These are phyloP conservation scores for Dasypogon diadema DNA, from an alignment of 2,888 invertebrate species.

Conservation along the genomic window DNA sequence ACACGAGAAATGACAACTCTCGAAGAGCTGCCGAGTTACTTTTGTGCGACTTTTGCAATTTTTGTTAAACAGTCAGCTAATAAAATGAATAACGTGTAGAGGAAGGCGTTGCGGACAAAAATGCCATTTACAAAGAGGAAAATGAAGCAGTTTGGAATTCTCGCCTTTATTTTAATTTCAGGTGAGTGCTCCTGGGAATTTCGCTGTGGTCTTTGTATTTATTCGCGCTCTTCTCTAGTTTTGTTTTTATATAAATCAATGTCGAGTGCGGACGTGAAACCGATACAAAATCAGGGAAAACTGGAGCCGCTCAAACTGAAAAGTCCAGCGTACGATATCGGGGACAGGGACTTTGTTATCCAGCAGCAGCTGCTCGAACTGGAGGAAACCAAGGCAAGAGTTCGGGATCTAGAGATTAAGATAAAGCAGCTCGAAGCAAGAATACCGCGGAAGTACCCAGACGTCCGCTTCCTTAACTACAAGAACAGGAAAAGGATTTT, in stretches of 20 bases:
- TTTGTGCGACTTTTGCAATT: not conserved
- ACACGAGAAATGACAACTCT: no score
- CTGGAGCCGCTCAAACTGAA: not conserved
- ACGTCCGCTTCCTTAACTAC: slow-evolving; percentile 92
- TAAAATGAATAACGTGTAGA: not conserved
- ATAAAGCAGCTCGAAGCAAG: slow-evolving; percentile 78
- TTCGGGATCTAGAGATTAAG: slow-evolving; percentile 79
- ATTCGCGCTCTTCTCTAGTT: slow-evolving; percentile 50
- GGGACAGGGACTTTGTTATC: slow-evolving; percentile 10
- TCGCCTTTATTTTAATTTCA: slow-evolving; percentile 57
- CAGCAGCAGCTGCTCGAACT: slow-evolving; percentile 13
- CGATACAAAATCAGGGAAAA: not conserved
- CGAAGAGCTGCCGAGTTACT: no score
- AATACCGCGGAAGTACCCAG: slow-evolving; percentile 87
- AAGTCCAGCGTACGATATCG: slow-evolving; percentile 19
- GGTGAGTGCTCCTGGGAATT: slow-evolving; percentile 56
- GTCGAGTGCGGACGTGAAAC: slow-evolving; percentile 57
- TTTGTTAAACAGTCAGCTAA: not conserved
- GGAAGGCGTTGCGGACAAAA: no score
- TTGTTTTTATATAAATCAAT: slow-evolving; percentile 57
- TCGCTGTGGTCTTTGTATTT: not conserved
- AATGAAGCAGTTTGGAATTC: slow-evolving; percentile 61
- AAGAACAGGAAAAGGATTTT: slow-evolving; percentile 92
- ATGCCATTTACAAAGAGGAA: slow-evolving; percentile 61
- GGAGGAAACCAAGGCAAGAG: slow-evolving; percentile 74